A percentile compares a stretch with the other conserved stretches of the same genome.
These are phyloP conservation scores for Heterocephalus glaber DNA, from an alignment of 2,113 vertebrate genomes.

Conservation along the genomic window DNA sequence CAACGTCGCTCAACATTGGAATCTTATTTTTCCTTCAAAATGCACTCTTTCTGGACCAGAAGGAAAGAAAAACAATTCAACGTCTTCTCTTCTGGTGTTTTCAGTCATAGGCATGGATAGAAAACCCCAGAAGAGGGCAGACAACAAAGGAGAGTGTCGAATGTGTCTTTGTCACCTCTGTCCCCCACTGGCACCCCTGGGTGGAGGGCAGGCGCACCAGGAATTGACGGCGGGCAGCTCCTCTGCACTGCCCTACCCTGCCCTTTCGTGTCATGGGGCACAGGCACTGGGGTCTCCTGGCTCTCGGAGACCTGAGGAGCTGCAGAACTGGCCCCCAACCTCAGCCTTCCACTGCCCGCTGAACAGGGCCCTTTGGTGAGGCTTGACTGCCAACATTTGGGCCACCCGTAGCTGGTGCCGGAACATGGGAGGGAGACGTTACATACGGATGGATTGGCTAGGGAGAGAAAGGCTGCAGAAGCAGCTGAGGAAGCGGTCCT, in stretches of 20 bases:
- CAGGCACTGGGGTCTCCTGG: background rate
- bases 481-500: background rate
- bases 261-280: background rate
- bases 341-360: background rate
- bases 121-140: background rate
- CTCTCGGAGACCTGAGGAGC: background rate
- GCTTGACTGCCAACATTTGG: background rate
- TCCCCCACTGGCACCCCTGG: background rate
- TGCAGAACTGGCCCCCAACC: background rate
- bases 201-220: background rate
- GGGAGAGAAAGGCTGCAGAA: background rate
- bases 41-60: background rate
- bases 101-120: background rate
- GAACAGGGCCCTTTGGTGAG: background rate
- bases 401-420: background rate
- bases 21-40: slow-evolving; percentile 34
- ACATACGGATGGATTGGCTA: background rate
- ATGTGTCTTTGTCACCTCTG: background rate
- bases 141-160: background rate
- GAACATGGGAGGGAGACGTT: background rate
- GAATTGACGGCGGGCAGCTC: background rate
- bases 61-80: background rate
- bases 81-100: background rate
- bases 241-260: background rate
- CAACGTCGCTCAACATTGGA: background rate